A percentile compares a stretch with the other conserved stretches of the same genome.
Evolutionary conservation across 2,797 vertebrate genomes (phyloP).

Genomic region (Meda fulgida): DNA sequence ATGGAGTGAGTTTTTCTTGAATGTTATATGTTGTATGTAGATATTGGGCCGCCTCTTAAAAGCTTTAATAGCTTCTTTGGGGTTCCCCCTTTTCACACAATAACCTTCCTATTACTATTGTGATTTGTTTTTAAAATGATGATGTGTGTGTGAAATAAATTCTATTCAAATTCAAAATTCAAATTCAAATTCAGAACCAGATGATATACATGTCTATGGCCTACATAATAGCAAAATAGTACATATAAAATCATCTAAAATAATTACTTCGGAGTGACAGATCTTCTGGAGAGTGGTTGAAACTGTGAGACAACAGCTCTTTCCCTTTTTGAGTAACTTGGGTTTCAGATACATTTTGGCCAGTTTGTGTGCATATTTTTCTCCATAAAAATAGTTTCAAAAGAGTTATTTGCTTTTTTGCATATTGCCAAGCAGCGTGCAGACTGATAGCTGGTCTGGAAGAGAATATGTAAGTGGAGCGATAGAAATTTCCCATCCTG

Average conservation of each 20-base stretch:
- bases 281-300: background rate
- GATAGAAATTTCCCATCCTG: background rate
- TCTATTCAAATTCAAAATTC: too few relatives aligned
- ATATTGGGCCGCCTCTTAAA: too few relatives aligned
- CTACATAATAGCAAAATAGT: background rate
- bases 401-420: background rate
- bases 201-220: background rate
- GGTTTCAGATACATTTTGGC: background rate
- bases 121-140: too few relatives aligned
- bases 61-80: too few relatives aligned
- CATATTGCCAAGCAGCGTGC: background rate
- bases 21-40: too few relatives aligned
- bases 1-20: too few relatives aligned
- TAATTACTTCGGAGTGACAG: background rate
- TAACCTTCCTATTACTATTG: too few relatives aligned
- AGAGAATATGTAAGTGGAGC: background rate
- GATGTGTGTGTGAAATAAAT: too few relatives aligned
- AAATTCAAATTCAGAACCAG: too few relatives aligned
- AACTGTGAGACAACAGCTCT: background rate
- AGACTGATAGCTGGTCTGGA: background rate
- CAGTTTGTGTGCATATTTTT: background rate
- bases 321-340: background rate
- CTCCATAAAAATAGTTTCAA: background rate
- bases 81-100: too few relatives aligned
- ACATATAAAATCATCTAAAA: background rate